phyloP scores from a whole-genome alignment of 1,140 invertebrate species.

The Aphelinus atriplicis region DNA sequence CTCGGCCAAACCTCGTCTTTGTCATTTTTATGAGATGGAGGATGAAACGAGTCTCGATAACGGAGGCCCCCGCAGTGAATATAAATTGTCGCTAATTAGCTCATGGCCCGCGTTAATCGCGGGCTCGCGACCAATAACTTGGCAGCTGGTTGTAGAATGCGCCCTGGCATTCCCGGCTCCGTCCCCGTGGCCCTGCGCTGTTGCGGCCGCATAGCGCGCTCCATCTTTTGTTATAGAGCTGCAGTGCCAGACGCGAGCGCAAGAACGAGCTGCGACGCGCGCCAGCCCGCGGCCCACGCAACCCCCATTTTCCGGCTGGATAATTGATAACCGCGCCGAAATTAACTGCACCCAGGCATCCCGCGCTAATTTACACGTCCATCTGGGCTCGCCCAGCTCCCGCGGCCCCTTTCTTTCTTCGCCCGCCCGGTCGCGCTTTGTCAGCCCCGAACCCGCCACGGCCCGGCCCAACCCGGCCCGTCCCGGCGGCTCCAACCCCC shows the following conservation, averaged over 20 bases:
- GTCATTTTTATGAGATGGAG: not conserved
- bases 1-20: not conserved
- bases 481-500: no score
- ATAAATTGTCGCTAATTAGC: constrained; percentile 45
- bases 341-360: constrained; percentile 1
- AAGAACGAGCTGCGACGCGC: not conserved
- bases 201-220: not conserved
- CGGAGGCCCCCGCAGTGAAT: constrained; percentile 37
- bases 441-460: no score
- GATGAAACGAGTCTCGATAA: constrained; percentile 31
- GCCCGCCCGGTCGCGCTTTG: no score
- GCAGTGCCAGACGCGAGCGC: not conserved
- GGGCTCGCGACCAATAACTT: not conserved
- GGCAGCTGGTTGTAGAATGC: not conserved
- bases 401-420: not conserved
- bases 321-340: constrained; percentile 18
- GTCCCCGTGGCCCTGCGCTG: no score
- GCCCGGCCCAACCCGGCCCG: no score
- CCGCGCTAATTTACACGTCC: constrained; percentile 21
- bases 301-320: no score
- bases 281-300: no score
- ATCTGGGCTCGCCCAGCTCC: not conserved
- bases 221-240: constrained; percentile 14
- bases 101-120: constrained; percentile 41
- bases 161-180: not conserved